Conservation (phyloP, 2,113 vertebrate species). For the Actenoides lindsayi region DNA sequence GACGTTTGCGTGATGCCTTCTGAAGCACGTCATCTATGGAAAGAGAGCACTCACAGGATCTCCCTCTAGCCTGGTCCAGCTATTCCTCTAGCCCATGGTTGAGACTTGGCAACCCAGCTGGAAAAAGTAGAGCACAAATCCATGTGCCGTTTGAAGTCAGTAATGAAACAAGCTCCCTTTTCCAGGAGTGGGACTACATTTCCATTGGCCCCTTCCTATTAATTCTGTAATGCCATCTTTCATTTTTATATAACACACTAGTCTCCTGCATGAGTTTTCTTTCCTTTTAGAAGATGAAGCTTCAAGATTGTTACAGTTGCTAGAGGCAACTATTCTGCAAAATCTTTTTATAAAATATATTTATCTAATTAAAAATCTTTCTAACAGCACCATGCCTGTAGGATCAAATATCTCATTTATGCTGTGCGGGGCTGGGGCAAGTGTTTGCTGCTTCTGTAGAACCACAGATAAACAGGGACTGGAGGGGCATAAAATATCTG, state of each 20-base stretch:
- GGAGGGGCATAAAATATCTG: not conserved
- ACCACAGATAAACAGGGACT: not conserved
- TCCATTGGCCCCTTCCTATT: conserved; percentile 26
- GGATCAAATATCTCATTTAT: conserved; percentile 52
- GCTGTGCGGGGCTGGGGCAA: not conserved
- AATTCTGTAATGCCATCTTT: conserved; percentile 25
- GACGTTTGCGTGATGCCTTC: not conserved
- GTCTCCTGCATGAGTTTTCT: conserved; percentile 27
- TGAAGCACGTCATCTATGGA: not conserved
- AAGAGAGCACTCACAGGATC: not conserved
- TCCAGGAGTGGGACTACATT: conserved; percentile 43
- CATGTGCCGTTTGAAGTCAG: conserved; percentile 31
- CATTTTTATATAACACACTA: not conserved
- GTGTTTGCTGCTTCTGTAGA: not conserved
- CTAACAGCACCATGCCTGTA: conserved; percentile 25
- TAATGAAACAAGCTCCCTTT: conserved; percentile 13
- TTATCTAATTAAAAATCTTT: conserved; percentile 74
- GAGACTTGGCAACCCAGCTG: conserved; percentile 25
- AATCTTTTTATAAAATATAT: conserved; percentile 71
- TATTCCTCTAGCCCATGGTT: not conserved
- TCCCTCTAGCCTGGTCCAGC: not conserved
- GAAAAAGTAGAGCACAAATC: conserved; percentile 39
- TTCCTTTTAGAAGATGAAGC: conserved; percentile 48
- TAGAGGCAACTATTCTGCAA: conserved; percentile 59
- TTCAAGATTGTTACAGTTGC: conserved; percentile 39